Evolutionary conservation across 2,797 vertebrate species (phyloP), one percentile per base, ranked within the genome.

Genomic region (Molothrus aeneus): DNA sequence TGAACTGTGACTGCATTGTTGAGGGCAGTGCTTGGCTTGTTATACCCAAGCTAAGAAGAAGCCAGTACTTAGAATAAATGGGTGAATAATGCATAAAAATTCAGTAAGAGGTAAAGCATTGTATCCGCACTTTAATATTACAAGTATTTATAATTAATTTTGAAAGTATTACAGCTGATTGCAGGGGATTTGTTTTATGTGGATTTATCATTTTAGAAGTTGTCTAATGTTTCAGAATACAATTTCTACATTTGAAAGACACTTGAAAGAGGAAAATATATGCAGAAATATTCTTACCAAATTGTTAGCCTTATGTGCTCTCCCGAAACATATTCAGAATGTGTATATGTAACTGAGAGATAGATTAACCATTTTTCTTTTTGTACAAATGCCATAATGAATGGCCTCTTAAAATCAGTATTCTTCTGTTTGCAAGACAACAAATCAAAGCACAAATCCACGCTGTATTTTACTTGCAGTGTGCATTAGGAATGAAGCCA

Each of bases 1-100:
- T 85, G 93, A 96, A 94, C 95, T 88, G 88, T 95, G 91, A 90
- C 86, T 92, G 85, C 36, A 57, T 93, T 94, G 86, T 92, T 73
- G 88, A 91, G 91, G 85, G 77, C 77, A 81, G 56, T 12, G 20
- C 73, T 90, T 84, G 78, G 40, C 61, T 86, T 93, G 22, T 85
- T 73, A 28, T 13, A 34, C n/a, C 25, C 79, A 36, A 78, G 63
- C 63, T 60, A 38, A 86, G 85, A 42, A 75, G 48, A 22, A 81
- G 20, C 43, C 53, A 59, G 47, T 59, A 24, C 20, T 80, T 74
- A 56, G 26, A 88, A 88, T 54, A 88, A 81, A 94, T 80, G 60
- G 11, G 45, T 0, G 4, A 81, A 84, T 57, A 95, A 65, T 11
- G 28, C 26, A 32, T 72, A 73, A 53, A 91, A 86, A 74, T 71